Percentiles rank a stretch among this genome's conserved stretches.
These are phyloP conservation scores for Neoseiulus cucumeris DNA, from an alignment of 1,140 invertebrate genomes.

Conservation along the genomic window DNA sequence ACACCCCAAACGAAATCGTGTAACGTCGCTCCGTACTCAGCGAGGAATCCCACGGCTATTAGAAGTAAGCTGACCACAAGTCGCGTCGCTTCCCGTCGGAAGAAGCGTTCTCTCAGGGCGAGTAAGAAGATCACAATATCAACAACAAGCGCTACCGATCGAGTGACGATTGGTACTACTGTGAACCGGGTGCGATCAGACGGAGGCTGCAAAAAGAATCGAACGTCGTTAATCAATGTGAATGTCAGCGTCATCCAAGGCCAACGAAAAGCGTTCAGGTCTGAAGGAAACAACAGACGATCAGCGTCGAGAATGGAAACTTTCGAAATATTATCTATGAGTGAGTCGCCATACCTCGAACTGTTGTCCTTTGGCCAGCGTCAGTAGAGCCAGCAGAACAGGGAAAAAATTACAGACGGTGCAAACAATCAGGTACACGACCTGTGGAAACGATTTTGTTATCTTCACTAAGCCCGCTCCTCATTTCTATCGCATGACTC, in stretches of 20 bases:
- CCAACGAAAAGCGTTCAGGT: too few species aligned
- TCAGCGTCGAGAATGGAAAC: not conserved
- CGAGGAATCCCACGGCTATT: not conserved
- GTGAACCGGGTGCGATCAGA: slow-evolving; percentile 1
- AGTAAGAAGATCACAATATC: not conserved
- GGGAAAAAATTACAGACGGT: not conserved
- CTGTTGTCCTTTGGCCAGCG: not conserved
- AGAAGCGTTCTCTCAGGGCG: not conserved
- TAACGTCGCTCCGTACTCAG: not conserved
- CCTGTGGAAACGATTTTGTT: not conserved
- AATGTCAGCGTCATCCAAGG: not conserved
- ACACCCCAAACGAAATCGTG: not conserved
- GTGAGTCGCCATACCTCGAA: not conserved
- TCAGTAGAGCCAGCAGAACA: not conserved
- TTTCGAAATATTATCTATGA: not conserved
- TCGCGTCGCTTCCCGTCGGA: not conserved
- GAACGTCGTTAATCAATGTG: not conserved
- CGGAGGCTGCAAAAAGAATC: not conserved
- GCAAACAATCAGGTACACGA: not conserved
- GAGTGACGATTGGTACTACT: not conserved
- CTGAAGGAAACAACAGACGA: too few species aligned
- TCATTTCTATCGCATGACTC: too few species aligned
- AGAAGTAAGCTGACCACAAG: not conserved
- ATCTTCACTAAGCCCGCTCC: too few species aligned
- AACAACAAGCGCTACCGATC: not conserved